Base-by-base conservation (phyloP, 1,140 invertebrate genomes). In the Pseudomyrmex gracilis region DNA sequence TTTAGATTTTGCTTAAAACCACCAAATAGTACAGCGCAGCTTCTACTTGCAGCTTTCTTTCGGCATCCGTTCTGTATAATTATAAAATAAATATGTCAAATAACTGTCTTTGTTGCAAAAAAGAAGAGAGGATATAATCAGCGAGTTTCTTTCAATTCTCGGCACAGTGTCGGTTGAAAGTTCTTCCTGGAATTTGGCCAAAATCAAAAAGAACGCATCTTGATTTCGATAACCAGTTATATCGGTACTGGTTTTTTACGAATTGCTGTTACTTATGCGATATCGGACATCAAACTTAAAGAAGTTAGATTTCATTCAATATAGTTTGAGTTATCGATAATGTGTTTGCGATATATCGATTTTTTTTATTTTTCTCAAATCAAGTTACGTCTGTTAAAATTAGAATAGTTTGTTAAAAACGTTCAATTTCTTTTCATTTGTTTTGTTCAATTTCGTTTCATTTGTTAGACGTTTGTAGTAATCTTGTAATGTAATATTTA, bases 121-220 rank as follows among this genome's bases (percentile, higher is more conserved):
- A 87, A 60, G 13, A 45, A 67, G 63, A 68, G 17, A 53, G 24
- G 49, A 76, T 8, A 15, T 8, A 45, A 51, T 57, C 53, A 47
- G 58, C 43, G 22, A 63, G 53, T 49, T 73, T 73, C 34, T 91
- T 91, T 77, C 51, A 78, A 91, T 91, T 91, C 90, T 24, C 85
- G 15, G 45, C 73, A 71, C 58, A 64, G 58, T 51, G 22, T 34
- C n/a, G 53, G n/a, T 76, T 89, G 90, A 90, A 91, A 91, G 90
- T 87, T 61, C 74, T 45, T 70, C 43, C 63, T 91, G 90, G 89
- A 90, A 91, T 91, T 91, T 89, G 86, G 87, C 90, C 91, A 92
- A 84, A 91, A 49, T 86, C 86, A 55, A 88, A 89, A 87, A 74
- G 76, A 89, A 64, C 85, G 82, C 49, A 7, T 9, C 15, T 47